Percentiles rank a stretch among this genome's conserved stretches.
phyloP scores from a whole-genome alignment of 2,113 vertebrate genomes.

The Suricata suricatta region DNA sequence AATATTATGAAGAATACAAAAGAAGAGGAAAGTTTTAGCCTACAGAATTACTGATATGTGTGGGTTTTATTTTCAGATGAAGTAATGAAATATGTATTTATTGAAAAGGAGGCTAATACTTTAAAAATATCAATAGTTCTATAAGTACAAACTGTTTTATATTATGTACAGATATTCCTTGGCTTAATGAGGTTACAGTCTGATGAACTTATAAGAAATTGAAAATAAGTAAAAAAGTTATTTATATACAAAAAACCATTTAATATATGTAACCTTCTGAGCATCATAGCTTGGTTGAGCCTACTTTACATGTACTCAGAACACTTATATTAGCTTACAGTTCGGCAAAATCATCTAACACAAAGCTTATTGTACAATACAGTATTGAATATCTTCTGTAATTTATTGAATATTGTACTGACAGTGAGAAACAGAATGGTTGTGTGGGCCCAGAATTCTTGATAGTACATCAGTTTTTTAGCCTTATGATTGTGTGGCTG shows the following conservation, averaged over 20 bases:
- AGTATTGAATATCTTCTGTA: neutral
- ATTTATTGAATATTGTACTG: neutral
- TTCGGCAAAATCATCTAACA: neutral
- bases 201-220: neutral
- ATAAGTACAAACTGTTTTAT: neutral
- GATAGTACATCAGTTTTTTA: neutral
- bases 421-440: neutral
- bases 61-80: conserved; percentile 30
- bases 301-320: neutral
- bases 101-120: conserved; percentile 28
- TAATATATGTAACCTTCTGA: neutral
- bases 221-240: neutral
- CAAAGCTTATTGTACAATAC: neutral
- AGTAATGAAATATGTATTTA: neutral
- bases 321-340: neutral
- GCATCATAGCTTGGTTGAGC: neutral
- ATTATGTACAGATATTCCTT: neutral
- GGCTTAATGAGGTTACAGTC: neutral
- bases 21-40: neutral
- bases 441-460: neutral
- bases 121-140: conserved; percentile 13
- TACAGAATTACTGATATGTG: neutral
- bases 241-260: neutral
- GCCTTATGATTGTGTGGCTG: accelerated
- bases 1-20: neutral